Percentiles rank a stretch among this genome's conserved stretches.
phyloP scores from a whole-genome alignment of 2,797 vertebrate genomes.

The Cyclura pinguis region DNA sequence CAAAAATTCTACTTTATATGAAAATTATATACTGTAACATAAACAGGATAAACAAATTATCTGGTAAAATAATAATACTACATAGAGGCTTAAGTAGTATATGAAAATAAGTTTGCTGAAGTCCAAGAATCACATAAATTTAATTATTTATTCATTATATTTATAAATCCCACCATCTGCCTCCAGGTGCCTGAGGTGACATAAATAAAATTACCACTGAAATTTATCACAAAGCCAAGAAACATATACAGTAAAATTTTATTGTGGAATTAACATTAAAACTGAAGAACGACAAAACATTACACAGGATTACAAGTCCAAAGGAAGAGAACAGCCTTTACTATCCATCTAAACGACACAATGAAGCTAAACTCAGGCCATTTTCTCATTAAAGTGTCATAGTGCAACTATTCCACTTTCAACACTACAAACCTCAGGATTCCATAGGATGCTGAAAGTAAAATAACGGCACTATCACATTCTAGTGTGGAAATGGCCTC shows the following conservation, averaged over 20 bases:
- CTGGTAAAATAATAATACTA: background rate
- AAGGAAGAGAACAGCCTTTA: background rate
- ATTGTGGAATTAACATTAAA: background rate
- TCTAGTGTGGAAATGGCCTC: too few relatives aligned
- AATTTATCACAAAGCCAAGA: background rate
- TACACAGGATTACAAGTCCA: background rate
- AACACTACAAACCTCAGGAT: too few relatives aligned
- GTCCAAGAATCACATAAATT: constrained; percentile 6
- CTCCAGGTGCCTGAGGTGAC: background rate
- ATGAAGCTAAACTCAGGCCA: background rate
- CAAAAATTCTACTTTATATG: background rate
- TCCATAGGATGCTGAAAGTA: too few relatives aligned
- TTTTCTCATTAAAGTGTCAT: too few relatives aligned
- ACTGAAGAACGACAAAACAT: background rate
- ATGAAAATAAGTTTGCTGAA: background rate
- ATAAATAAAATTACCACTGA: background rate
- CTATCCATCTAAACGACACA: background rate
- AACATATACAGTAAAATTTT: background rate
- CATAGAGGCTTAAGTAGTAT: too few relatives aligned
- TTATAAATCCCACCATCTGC: too few relatives aligned
- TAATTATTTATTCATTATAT: background rate
- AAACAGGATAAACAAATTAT: background rate
- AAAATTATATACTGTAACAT: background rate
- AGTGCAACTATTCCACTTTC: too few relatives aligned
- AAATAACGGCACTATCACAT: too few relatives aligned